Base-by-base conservation (phyloP, 92 coral and sea anemone species). In the Zoanthus sociatus region DNA sequence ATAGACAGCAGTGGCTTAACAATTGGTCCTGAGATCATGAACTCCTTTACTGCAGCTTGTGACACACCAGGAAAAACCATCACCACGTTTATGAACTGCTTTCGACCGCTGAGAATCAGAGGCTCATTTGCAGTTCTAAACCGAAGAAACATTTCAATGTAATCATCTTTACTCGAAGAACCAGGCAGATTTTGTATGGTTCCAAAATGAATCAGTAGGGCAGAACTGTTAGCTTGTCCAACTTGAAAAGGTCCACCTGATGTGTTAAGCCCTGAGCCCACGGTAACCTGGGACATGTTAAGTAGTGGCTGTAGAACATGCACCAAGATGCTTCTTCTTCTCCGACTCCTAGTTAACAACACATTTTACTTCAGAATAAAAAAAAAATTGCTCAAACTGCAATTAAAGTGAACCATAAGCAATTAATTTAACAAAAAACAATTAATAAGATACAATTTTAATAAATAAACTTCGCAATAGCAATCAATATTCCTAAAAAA, bases 81-180 rank as follows among this genome's bases (percentile, higher is more conserved):
- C 5, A 53, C 47, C 37, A 87, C 91, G 21, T 76, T 48, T 76
- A 97, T 71, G 48, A 48, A 54, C 11, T 93, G 91, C 47, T 60
- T 63, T 61, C 98, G 92, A 14, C 99, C 99, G 78, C 98, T 95
- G 20, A 97, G 87, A 26, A 92, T 82, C 64, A 95, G 73, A 9
- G 99, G 92, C 53, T 88, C 79, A 60, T 92, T 78, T 5, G 92
- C 98, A 71, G 92, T 96, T 78, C 20, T 66, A 83, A 97, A 93
- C 81, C 81, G 89, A 42, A 89, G 90, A 61, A 75, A 73, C 10
- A 97, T 71, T 37, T 88, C 90, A 13, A 95, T 78, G 31, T 88
- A 86, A 83, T 93, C 98, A 31, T 88, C 79, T 32, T 90, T 61
- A 73, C 84, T 77, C n/a, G 82, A 79, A 32, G 91, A 89, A 63